These are phyloP conservation scores for Octodon degus DNA, from an alignment of 2,113 vertebrate genomes.

Conservation along the genomic window DNA sequence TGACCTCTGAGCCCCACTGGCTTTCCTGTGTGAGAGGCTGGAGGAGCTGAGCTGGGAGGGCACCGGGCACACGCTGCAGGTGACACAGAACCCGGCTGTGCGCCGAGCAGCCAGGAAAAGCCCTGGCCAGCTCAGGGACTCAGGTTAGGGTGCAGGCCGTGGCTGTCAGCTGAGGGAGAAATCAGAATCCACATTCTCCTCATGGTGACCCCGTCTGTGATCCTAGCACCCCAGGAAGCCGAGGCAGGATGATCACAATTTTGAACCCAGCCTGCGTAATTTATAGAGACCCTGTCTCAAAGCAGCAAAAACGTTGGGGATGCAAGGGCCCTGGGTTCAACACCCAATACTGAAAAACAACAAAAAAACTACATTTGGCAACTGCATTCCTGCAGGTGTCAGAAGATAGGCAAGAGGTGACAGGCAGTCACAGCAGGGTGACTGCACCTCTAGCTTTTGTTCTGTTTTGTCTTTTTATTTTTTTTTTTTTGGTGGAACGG, in stretches of 20 bases:
- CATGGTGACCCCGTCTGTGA: neutral
- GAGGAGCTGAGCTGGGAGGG: neutral
- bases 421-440: neutral
- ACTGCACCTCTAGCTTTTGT: neutral
- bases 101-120: neutral
- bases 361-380: neutral
- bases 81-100: neutral
- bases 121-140: neutral
- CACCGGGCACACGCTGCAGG: neutral
- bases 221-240: neutral
- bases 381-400: neutral
- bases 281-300: neutral
- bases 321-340: neutral
- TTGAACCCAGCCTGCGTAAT: neutral
- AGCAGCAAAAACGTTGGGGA: neutral
- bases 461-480: too few species aligned
- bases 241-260: neutral
- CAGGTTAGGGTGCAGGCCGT: neutral
- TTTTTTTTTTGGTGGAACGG: too few species aligned
- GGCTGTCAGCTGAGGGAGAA: neutral
- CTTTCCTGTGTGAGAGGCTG: neutral
- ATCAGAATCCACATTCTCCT: neutral
- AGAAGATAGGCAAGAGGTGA: neutral
- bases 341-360: neutral
- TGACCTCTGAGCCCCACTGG: neutral